These are phyloP conservation scores for Drosophila mercatorum DNA, from an alignment of 2,888 invertebrate species.

Conservation along the genomic window DNA sequence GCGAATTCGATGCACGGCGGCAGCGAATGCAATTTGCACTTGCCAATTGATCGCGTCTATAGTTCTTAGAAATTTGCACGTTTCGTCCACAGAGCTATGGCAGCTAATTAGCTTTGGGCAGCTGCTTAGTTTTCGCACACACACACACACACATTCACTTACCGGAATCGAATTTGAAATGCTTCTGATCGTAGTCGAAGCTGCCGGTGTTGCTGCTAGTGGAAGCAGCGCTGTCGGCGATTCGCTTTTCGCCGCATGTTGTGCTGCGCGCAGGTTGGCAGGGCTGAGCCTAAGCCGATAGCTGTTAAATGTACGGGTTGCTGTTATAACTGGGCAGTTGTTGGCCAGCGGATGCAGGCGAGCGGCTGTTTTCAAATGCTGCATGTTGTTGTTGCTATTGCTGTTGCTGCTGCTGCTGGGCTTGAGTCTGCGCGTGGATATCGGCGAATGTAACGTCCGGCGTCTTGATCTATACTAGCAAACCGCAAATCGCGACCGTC, in stretches of 20 bases:
- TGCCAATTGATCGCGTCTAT: background rate
- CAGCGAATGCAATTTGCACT: background rate
- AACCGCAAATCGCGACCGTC: constrained; percentile 2
- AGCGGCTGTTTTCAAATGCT: constrained; percentile 16
- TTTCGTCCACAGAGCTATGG: background rate
- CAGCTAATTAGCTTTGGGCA: background rate
- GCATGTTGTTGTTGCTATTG: constrained; percentile 43
- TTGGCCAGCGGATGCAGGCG: constrained; percentile 6
- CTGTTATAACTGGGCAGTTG: constrained; percentile 14
- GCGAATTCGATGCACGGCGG: background rate
- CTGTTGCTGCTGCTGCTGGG: constrained; percentile 6
- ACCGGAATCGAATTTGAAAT: constrained; percentile 45
- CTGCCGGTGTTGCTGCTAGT: background rate
- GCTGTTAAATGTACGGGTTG: constrained; percentile 36
- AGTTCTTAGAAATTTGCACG: constrained; percentile 10
- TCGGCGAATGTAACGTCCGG: constrained; percentile 30
- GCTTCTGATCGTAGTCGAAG: constrained; percentile 57
- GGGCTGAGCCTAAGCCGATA: constrained; percentile 19
- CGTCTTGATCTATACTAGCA: constrained; percentile 39
- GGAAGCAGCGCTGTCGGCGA: constrained; percentile 1
- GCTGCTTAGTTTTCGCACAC: background rate
- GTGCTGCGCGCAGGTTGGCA: constrained; percentile 7
- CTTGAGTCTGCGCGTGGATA: constrained; percentile 13
- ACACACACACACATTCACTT: constrained; percentile 24
- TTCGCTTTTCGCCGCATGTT: constrained; percentile 16